Percentiles rank a stretch among this genome's conserved stretches.
Evolutionary conservation across 2,113 vertebrate genomes (phyloP).

Genomic region (Trematomus loennbergii): DNA sequence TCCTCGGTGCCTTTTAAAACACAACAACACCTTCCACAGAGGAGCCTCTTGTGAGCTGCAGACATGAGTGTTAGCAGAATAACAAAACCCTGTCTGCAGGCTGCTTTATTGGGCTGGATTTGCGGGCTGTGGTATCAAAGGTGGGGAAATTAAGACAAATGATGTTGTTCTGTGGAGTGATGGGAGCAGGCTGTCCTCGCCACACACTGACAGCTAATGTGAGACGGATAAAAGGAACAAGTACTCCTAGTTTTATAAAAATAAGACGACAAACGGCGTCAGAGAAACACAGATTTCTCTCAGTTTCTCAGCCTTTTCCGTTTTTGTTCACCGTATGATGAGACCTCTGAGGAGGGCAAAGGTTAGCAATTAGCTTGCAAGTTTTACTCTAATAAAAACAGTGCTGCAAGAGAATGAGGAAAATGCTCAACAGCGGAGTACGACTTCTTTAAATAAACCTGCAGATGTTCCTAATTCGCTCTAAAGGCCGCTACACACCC

Average conservation of each 20-base stretch:
- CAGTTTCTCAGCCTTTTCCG: no score
- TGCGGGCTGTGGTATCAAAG: conserved; percentile 23
- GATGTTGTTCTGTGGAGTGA: conserved; percentile 30
- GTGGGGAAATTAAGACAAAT: conserved; percentile 36
- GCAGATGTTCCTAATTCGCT: no score
- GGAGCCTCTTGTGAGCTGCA: conserved; percentile 32
- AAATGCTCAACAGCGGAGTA: no score
- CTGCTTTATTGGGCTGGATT: not conserved
- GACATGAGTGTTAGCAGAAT: conserved; percentile 20
- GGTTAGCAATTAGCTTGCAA: no score
- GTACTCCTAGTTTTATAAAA: not conserved
- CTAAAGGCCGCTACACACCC: no score
- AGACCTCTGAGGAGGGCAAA: no score
- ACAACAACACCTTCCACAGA: conserved; percentile 52
- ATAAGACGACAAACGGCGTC: no score
- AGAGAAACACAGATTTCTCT: no score
- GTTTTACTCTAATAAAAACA: no score
- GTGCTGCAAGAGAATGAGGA: no score
- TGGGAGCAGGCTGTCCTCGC: not conserved
- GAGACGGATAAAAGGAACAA: not conserved
- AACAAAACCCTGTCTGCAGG: conserved; percentile 30
- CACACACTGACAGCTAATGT: not conserved
- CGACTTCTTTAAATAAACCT: no score
- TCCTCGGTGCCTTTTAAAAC: conserved; percentile 66
- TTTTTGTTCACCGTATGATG: no score